phyloP scores from a whole-genome alignment of 2,797 vertebrate species.

The Myoxocephalus aenaeus region DNA sequence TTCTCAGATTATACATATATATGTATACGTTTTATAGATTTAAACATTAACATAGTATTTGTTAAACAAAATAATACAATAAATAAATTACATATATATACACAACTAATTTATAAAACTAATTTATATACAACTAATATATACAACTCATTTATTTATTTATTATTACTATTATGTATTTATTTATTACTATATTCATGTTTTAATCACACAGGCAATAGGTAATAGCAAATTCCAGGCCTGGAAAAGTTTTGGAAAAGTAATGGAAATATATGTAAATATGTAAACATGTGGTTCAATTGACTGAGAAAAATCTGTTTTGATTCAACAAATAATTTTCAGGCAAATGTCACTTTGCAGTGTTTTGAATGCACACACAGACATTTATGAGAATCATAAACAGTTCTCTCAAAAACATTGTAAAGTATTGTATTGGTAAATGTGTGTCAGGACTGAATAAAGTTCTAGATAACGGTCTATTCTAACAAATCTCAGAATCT shows the following conservation, averaged over 20 bases:
- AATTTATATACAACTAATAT: background rate
- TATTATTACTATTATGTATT: too few relatives aligned
- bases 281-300: background rate
- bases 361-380: background rate
- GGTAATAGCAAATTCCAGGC: background rate
- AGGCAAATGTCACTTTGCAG: background rate
- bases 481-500: background rate
- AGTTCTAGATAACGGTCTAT: background rate
- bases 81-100: background rate
- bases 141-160: too few relatives aligned
- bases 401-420: background rate
- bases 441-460: background rate
- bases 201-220: background rate
- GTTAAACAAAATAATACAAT: background rate
- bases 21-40: background rate
- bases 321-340: background rate
- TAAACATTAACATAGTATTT: background rate
- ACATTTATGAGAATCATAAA: background rate
- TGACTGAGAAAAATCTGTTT: background rate
- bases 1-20: background rate
- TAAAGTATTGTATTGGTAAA: background rate
- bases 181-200: too few relatives aligned
- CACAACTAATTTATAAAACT: background rate
- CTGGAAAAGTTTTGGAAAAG: background rate
- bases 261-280: background rate